A percentile compares a stretch with the other conserved stretches of the same genome.
phyloP scores from a whole-genome alignment of 2,888 invertebrate genomes.

The Melanargia galathea region DNA sequence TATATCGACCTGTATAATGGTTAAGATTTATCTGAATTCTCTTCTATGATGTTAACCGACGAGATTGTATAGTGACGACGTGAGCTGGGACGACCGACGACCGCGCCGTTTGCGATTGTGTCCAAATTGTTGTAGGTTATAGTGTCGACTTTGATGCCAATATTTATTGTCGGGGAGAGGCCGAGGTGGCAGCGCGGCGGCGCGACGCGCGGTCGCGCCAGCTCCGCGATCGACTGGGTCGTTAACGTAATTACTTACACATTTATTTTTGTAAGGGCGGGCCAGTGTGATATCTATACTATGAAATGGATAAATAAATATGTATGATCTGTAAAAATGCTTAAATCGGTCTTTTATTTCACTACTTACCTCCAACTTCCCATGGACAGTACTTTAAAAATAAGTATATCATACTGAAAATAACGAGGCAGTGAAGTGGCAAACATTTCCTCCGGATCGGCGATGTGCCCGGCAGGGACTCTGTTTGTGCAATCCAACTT shows the following conservation, averaged over 20 bases:
- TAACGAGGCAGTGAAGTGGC: too few species aligned
- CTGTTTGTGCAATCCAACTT: too few species aligned
- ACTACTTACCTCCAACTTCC: neutral
- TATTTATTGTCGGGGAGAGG: slow-evolving; percentile 60
- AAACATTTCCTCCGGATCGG: too few species aligned
- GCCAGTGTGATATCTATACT: slow-evolving; percentile 83
- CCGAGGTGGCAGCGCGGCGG: slow-evolving; percentile 43
- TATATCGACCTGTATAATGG: slow-evolving; percentile 82
- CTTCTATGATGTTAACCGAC: slow-evolving; percentile 71
- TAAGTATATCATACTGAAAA: neutral
- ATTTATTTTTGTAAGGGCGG: slow-evolving; percentile 83
- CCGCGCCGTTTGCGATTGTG: slow-evolving; percentile 64
- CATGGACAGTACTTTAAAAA: neutral
- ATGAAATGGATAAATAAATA: slow-evolving; percentile 82
- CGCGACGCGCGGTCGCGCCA: slow-evolving; percentile 68
- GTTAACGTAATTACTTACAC: slow-evolving; percentile 78
- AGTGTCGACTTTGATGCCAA: slow-evolving; percentile 69
- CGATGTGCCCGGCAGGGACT: too few species aligned
- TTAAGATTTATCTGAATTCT: slow-evolving; percentile 76
- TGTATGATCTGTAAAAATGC: slow-evolving; percentile 82
- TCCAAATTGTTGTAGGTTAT: slow-evolving; percentile 74
- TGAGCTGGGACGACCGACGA: slow-evolving; percentile 64
- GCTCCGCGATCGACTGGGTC: slow-evolving; percentile 66
- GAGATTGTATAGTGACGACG: slow-evolving; percentile 60
- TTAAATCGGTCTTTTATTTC: slow-evolving; percentile 54